phyloP scores from a whole-genome alignment of 2,888 invertebrate species.

The Norana najaformis region DNA sequence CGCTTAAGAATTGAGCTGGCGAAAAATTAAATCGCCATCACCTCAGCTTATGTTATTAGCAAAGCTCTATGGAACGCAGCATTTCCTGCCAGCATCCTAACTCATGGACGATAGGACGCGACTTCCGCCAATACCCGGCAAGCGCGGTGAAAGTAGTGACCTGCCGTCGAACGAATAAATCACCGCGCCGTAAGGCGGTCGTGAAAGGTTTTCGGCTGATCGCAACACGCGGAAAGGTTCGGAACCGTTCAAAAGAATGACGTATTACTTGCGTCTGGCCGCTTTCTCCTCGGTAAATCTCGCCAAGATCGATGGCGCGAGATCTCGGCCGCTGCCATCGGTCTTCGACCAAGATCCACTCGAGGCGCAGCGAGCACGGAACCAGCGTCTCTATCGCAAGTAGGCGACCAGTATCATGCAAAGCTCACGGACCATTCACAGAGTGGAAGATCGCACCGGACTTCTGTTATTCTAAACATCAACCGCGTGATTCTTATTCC shows the following conservation, averaged over 20 bases:
- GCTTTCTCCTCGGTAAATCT: background rate
- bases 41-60: background rate
- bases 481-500: background rate
- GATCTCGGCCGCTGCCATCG: background rate
- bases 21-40: background rate
- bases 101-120: background rate
- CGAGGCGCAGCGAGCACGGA: conserved; percentile 13
- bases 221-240: background rate
- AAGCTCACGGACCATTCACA: background rate
- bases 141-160: background rate
- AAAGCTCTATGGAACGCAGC: background rate
- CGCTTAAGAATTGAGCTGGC: background rate
- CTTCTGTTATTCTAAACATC: background rate
- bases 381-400: background rate
- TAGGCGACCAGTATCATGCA: background rate
- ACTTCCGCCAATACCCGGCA: background rate
- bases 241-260: conserved; percentile 3
- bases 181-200: background rate
- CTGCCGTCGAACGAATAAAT: background rate
- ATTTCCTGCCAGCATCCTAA: background rate
- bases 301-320: background rate
- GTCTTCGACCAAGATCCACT: background rate
- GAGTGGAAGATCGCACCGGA: background rate
- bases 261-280: conserved; percentile 13
- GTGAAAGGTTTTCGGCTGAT: conserved; percentile 13